phyloP scores from a whole-genome alignment of 2,888 invertebrate species.

The Hyposoter didymator region DNA sequence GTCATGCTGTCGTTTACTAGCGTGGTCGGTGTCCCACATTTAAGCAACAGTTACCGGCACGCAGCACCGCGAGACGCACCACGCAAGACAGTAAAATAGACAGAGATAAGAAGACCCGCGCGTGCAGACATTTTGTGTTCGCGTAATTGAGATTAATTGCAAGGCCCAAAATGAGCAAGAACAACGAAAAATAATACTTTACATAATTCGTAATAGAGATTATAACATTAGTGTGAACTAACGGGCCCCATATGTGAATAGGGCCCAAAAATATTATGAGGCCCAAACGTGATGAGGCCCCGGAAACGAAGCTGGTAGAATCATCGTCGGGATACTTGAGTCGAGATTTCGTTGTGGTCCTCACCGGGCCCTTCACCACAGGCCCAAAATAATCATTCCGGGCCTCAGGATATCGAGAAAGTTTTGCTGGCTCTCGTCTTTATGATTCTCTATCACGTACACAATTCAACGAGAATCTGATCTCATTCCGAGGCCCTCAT shows the following conservation, averaged over 20 bases:
- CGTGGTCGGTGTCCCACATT: constrained; percentile 60
- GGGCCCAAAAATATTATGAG: background rate
- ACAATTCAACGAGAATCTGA: constrained; percentile 2
- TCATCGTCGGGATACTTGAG: background rate
- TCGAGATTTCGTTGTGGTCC: constrained; percentile 33
- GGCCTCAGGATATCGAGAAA: constrained; percentile 7
- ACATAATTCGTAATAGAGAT: background rate
- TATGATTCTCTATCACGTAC: background rate
- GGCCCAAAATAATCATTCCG: background rate
- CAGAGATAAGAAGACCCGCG: constrained; percentile 25
- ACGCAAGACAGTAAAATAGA: background rate
- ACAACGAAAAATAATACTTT: background rate
- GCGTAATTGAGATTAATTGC: constrained; percentile 11
- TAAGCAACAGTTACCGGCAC: constrained; percentile 63
- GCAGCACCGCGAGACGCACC: constrained; percentile 65
- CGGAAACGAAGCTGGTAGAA: background rate
- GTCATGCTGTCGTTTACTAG: constrained; percentile 44
- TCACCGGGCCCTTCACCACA: constrained; percentile 6
- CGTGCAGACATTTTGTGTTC: constrained; percentile 11
- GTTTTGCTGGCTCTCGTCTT: background rate
- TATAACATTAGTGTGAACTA: background rate
- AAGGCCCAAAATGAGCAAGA: constrained; percentile 24
- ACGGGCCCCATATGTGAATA: background rate
- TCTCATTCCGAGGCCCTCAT: background rate
- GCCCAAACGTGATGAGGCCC: background rate